Base-by-base conservation (phyloP, 35 echinoderm and acorn worm species). In the Chiridota heheva region DNA sequence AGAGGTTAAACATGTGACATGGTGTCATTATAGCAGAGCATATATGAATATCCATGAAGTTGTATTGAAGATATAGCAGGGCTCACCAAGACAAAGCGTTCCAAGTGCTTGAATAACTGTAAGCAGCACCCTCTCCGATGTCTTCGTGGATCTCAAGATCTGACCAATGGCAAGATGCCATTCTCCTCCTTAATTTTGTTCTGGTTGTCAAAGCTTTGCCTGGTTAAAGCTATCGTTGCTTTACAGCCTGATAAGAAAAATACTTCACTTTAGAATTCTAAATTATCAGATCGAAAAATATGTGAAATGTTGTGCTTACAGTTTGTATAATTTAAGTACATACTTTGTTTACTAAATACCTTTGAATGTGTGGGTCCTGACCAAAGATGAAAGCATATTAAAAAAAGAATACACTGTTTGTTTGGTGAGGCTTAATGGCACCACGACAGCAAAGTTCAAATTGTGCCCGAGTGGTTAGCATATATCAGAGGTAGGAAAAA, bases 121-220 rank as follows among this genome's bases (percentile, higher is more conserved):
- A 10, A 88, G 66, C 27, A 97, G 58, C 1, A 97, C 93, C 49
- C 93, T 60, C 41, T 97, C 93, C 26, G 89, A 86, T 33, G 93
- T 97, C 66, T 97, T 97, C 0, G 68, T 73, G 20, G 93, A 97
- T 35, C 93, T 41, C n/a, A 97, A 36, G 38, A 97, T 91, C 93
- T 73, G 4, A 97, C 88, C 26, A 97, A 56, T 6, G 93, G 93
- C 6, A 97, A 85, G 49, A 97, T 97, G 15, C 93, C 93, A 25
- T 97, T 91, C 40, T 97, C 93, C 48, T 97, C 48, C 60, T 97
- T 87, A 57, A 97, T 87, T 60, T 83, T 81, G 37, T 88, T 88
- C 68, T 97, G 93, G 43, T 97, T 81, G 28, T 79, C 93, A 73
- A 91, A 91, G 55, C 84, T 97, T 36, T 86, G 63, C 61, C 93